Evolutionary conservation across 1,140 invertebrate species (phyloP).

Genomic region (Parapsyche elsis): DNA sequence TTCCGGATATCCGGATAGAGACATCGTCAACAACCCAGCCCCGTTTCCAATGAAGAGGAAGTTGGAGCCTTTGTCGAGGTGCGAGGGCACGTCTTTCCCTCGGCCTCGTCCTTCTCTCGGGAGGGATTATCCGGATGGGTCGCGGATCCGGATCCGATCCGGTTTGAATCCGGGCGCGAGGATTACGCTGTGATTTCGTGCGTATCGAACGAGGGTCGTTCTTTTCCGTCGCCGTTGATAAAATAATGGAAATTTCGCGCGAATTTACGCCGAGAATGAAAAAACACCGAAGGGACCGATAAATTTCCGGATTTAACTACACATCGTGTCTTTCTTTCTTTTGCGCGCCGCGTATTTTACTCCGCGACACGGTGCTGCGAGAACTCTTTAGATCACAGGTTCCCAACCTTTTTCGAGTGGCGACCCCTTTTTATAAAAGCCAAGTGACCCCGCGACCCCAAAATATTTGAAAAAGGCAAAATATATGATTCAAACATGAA

Average conservation of each 20-base stretch:
- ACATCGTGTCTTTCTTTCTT: too few relatives aligned
- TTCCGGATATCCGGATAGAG: too few relatives aligned
- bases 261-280: neutral
- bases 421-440: too few relatives aligned
- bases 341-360: too few relatives aligned
- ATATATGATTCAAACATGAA: too few relatives aligned
- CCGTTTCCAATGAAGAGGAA: neutral
- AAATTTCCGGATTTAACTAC: constrained; percentile 2
- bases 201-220: neutral
- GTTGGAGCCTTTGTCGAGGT: neutral
- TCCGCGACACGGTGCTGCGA: too few relatives aligned
- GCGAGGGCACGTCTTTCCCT: too few relatives aligned
- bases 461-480: too few relatives aligned
- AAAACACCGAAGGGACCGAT: neutral
- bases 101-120: neutral
- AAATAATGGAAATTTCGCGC: constrained; percentile 5
- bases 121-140: neutral
- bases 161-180: neutral
- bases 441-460: too few relatives aligned
- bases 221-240: neutral
- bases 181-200: constrained; percentile 1
- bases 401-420: too few relatives aligned
- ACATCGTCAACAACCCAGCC: too few relatives aligned
- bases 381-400: too few relatives aligned
- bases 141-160: neutral